These are phyloP conservation scores for Danaus chrysippus DNA, from an alignment of 2,888 invertebrate genomes.

Conservation along the genomic window DNA sequence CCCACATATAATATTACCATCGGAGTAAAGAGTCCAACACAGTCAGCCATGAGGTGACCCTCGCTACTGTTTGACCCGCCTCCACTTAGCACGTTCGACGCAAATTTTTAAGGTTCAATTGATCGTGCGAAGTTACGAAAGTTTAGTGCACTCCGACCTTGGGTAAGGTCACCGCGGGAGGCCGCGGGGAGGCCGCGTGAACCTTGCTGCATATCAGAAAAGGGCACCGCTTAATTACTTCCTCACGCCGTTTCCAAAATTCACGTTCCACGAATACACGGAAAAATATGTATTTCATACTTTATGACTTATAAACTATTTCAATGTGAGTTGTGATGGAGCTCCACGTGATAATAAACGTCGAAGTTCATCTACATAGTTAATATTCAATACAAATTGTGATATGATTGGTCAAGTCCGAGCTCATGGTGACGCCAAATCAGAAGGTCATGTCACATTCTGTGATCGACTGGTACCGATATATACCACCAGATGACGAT, in stretches of 20 bases:
- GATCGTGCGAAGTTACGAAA: constrained; percentile 34
- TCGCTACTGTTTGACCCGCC: constrained; percentile 23
- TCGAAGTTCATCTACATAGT: no score
- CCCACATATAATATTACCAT: not conserved
- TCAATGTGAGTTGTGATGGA: no score
- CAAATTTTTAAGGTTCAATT: constrained; percentile 19
- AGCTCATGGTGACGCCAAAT: no score
- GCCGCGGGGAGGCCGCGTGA: constrained; percentile 31
- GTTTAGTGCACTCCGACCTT: constrained; percentile 36
- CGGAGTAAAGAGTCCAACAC: not conserved
- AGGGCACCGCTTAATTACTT: constrained; percentile 29
- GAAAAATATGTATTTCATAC: not conserved
- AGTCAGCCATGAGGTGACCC: constrained; percentile 11
- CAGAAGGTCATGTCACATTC: no score
- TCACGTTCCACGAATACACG: not conserved
- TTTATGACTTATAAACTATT: no score
- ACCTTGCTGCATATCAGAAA: constrained; percentile 27
- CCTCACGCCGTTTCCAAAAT: constrained; percentile 22
- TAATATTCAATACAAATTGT: no score
- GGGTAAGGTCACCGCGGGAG: constrained; percentile 31
- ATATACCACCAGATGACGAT: no score
- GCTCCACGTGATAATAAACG: no score
- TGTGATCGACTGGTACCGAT: no score
- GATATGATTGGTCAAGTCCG: no score
- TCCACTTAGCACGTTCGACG: constrained; percentile 18